These are phyloP conservation scores for Dendronephthya gigantea DNA, from an alignment of 64 coral and sea anemone species.

Conservation along the genomic window DNA sequence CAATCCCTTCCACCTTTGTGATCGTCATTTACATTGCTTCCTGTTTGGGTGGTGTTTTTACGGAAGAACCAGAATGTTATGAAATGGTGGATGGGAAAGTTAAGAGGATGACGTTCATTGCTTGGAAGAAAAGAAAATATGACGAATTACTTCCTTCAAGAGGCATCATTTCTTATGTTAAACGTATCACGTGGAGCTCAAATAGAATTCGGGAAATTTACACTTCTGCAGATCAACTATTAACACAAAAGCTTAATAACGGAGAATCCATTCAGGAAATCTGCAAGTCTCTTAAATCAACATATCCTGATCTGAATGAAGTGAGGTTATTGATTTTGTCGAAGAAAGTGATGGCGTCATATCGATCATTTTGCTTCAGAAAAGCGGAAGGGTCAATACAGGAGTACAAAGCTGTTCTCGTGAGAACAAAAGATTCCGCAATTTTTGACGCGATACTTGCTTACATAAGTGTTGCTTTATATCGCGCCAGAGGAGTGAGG, in stretches of 20 bases:
- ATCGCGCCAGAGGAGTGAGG: not conserved
- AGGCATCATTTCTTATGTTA: too few relatives aligned
- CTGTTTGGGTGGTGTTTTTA: not conserved
- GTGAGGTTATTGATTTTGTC: not conserved
- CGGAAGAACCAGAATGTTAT: conserved; percentile 5
- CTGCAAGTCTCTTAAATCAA: not conserved
- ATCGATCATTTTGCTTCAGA: not conserved
- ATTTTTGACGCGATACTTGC: not conserved
- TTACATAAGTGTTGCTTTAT: not conserved
- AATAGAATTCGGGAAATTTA: not conserved
- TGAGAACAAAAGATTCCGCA: not conserved
- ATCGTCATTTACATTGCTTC: not conserved
- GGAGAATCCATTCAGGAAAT: too few relatives aligned
- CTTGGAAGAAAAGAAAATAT: not conserved
- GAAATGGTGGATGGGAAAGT: not conserved
- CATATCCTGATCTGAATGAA: not conserved
- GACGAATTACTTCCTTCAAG: not conserved
- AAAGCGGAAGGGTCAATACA: not conserved
- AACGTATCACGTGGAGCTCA: not conserved
- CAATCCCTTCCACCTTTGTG: not conserved
- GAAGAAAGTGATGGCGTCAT: not conserved
- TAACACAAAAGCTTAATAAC: not conserved
- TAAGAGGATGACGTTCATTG: not conserved
- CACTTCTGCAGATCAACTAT: not conserved
- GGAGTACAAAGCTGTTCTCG: not conserved